A percentile compares a stretch with the other conserved stretches of the same genome.
Conservation (phyloP, 1,140 invertebrate species). For the Drosophila tsacasi region DNA sequence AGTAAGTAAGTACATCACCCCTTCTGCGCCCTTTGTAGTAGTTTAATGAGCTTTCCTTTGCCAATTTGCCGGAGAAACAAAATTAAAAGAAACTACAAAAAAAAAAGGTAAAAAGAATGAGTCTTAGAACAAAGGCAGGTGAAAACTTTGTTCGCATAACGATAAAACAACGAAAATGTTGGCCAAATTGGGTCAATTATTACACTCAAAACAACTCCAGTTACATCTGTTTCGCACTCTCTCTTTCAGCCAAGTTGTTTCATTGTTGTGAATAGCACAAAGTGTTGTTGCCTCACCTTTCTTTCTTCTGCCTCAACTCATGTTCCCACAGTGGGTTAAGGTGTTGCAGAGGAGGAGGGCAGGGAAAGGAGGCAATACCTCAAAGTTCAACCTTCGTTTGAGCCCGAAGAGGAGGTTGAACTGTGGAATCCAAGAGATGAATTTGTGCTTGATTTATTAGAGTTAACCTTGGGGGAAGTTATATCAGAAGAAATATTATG, state of each 20-base stretch:
- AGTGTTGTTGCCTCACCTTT: neutral
- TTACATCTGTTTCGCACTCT: slow-evolving; percentile 13
- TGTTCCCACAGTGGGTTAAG: neutral
- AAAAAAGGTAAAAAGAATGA: too few relatives aligned
- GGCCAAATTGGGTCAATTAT: slow-evolving; percentile 19
- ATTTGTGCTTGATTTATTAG: neutral
- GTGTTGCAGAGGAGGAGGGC: neutral
- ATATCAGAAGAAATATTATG: neutral
- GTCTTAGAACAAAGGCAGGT: slow-evolving; percentile 16
- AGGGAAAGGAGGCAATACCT: slow-evolving; percentile 2
- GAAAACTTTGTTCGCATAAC: slow-evolving; percentile 24
- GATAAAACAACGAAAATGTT: slow-evolving; percentile 23
- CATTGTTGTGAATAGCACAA: slow-evolving; percentile 10
- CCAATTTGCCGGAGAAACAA: slow-evolving; percentile 20
- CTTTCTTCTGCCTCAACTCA: neutral
- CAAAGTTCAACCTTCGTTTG: slow-evolving; percentile 13
- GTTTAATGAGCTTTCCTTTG: slow-evolving; percentile 20
- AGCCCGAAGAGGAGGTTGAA: neutral
- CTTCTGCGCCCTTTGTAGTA: slow-evolving; percentile 4
- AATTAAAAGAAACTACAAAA: slow-evolving; percentile 14
- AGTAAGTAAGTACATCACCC: slow-evolving; percentile 1
- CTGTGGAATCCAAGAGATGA: neutral
- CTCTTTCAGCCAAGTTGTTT: slow-evolving; percentile 6
- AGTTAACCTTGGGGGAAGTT: neutral
- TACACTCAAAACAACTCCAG: slow-evolving; percentile 22